Evolutionary conservation across 2,113 vertebrate genomes (phyloP), one percentile per base, ranked within the genome.

Genomic region (Siniperca chuatsi): DNA sequence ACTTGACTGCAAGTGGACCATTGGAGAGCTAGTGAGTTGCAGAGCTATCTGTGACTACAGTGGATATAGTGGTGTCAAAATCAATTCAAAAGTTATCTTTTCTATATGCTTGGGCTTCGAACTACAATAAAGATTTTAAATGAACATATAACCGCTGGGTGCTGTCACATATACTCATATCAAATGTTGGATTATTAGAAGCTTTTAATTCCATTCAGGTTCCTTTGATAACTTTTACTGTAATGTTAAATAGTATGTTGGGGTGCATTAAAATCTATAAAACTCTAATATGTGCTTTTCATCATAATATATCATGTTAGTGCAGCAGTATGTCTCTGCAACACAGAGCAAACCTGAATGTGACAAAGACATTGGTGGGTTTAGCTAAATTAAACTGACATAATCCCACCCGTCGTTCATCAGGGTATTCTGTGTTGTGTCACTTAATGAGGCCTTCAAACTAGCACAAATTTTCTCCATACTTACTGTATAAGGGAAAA

Each of bases 1-100:
- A 85, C 90, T 91, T 86, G 81, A 89, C 81, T 60, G 80, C 74
- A 65, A 90, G 89, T 82, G 87, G 74, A 82, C 85, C 79, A 84
- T 78, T 92, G 84, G 78, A 81, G 70, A 87, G 83, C 68, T 54
- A 81, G 80, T 83, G 87, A 79, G 72, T 81, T 87, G 79, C 73
- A 86, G 85, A 89, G 75, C 88, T 80, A 71, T 61, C 73, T 50
- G 72, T 54, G 52, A 82, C 65, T n/a, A 60, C 58, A 68, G 44
- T 78, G 25, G 25, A 75, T 75, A 16, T 1, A 68, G 40, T 42
- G 57, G 18, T 83, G 70, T 83, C 68, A 69, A 68, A 89, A 87
- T 83, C 44, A 62, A 55, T 81, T 82, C 12, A 75, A 64, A 74
- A 33, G 29, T 61, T 23, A 42, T 66, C 35, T 62, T 64, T 85